Conservation (phyloP, 64 coral and sea anemone species). For the Montipora foliosa region DNA sequence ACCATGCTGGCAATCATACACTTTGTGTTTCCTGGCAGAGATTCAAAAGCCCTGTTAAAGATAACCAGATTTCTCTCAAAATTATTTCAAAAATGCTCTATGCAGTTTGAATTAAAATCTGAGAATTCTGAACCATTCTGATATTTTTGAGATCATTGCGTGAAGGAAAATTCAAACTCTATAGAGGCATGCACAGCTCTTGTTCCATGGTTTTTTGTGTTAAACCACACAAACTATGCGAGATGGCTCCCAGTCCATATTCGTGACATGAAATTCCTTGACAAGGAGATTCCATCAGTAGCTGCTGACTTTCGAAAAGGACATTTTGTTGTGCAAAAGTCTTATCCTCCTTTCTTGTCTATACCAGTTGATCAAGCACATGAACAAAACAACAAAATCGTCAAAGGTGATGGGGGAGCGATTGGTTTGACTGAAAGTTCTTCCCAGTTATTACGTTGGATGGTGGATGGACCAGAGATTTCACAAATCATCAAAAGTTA, state of each 20-base stretch:
- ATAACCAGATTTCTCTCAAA: too few relatives aligned
- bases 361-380: background rate
- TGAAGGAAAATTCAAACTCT: conserved; percentile 32
- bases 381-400: background rate
- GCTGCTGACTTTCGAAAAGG: conserved; percentile 14
- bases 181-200: background rate
- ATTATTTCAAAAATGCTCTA: too few relatives aligned
- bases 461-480: conserved; percentile 42
- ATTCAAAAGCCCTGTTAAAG: too few relatives aligned
- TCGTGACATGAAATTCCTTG: conserved; percentile 29
- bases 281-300: background rate
- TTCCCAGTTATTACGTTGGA: conserved; percentile 15
- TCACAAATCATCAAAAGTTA: background rate
- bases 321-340: conserved; percentile 30
- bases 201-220: conserved; percentile 32
- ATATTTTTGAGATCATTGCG: conserved; percentile 32
- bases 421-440: background rate
- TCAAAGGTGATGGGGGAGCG: background rate
- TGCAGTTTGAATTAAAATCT: too few relatives aligned
- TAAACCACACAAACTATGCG: conserved; percentile 15
- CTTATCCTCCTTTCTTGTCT: background rate
- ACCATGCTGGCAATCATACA: too few relatives aligned
- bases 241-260: conserved; percentile 28
- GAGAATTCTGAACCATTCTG: background rate
- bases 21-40: too few relatives aligned